Percentiles rank a stretch among this genome's conserved stretches.
These are phyloP conservation scores for Camponotus pennsylvanicus DNA, from an alignment of 1,140 invertebrate genomes.

Conservation along the genomic window DNA sequence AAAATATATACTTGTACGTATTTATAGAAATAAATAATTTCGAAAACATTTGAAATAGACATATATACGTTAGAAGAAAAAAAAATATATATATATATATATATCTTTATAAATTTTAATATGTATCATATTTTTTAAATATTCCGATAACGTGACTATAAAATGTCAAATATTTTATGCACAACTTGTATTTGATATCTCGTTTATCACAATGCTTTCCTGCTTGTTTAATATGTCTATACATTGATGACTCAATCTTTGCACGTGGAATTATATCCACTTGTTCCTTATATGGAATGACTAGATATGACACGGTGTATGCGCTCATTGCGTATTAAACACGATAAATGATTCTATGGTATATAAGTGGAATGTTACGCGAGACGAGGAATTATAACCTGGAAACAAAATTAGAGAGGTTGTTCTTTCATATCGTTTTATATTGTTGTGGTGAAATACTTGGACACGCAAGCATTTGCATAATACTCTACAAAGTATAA, in stretches of 20 bases:
- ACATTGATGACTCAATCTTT: constrained; percentile 49
- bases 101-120: no score
- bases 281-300: constrained; percentile 41
- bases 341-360: constrained; percentile 3
- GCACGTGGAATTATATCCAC: constrained; percentile 53
- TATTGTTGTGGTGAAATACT: neutral
- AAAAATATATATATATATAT: no score
- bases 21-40: neutral
- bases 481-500: neutral
- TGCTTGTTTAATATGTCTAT: neutral
- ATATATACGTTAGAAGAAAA: no score
- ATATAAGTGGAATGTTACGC: constrained; percentile 15
- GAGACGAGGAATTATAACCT: constrained; percentile 27
- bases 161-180: neutral
- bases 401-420: neutral
- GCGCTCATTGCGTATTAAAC: constrained; percentile 16
- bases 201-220: neutral
- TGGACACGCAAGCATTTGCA: neutral
- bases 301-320: constrained; percentile 32
- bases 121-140: no score
- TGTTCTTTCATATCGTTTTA: neutral
- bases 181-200: constrained; percentile 1
- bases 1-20: neutral
- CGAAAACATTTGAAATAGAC: neutral
- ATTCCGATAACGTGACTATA: neutral